phyloP scores from a whole-genome alignment of 2,888 invertebrate genomes.

The Buathra laborator region DNA sequence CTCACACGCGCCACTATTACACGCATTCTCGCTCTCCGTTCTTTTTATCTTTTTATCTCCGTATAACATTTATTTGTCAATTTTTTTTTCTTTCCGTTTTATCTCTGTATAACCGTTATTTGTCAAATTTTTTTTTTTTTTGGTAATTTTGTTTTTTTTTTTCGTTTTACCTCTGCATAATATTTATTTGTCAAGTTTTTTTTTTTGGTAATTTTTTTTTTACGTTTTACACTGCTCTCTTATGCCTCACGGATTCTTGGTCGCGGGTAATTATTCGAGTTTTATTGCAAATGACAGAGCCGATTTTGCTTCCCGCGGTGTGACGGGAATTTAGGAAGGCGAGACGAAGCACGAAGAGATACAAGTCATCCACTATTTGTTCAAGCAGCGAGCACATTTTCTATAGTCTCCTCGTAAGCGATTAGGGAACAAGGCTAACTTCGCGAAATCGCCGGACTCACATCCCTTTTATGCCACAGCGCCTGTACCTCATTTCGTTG shows the following conservation, averaged over 20 bases:
- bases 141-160: neutral
- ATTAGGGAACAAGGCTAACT: constrained; percentile 37
- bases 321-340: constrained; percentile 61
- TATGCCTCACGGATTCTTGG: constrained; percentile 36
- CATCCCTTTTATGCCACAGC: constrained; percentile 41
- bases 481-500: constrained; percentile 50
- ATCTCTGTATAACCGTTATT: too few relatives aligned
- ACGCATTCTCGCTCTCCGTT: constrained; percentile 51
- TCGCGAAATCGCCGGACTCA: constrained; percentile 33
- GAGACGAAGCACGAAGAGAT: constrained; percentile 43
- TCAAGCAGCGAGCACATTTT: constrained; percentile 46
- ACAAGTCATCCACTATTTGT: constrained; percentile 24
- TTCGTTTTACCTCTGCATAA: too few relatives aligned
- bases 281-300: constrained; percentile 62
- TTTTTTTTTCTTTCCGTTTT: neutral
- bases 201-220: neutral
- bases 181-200: neutral
- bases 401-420: constrained; percentile 17
- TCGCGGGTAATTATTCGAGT: constrained; percentile 56
- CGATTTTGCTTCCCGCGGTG: constrained; percentile 58
- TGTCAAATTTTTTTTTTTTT: neutral
- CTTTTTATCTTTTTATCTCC: constrained; percentile 50
- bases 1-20: constrained; percentile 52
- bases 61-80: constrained; percentile 22
- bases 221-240: neutral